Evolutionary conservation across 2,888 invertebrate species (phyloP).

Genomic region (Parelbella ahira): DNA sequence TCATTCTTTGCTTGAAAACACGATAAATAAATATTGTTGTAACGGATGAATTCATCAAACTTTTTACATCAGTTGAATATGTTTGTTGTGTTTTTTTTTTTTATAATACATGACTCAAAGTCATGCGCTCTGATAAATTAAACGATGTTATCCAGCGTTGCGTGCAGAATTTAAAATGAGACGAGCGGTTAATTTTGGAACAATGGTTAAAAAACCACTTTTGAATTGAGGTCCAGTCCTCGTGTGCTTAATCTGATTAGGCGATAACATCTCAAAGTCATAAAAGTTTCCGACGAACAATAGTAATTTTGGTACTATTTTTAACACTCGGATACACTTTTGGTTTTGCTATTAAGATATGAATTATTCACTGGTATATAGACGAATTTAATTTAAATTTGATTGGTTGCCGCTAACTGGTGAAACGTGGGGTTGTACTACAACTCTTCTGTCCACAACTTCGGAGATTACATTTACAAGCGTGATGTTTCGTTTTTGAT

Average conservation of each 20-base stretch:
- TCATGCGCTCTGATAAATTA: slow-evolving; percentile 28
- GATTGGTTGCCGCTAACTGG: too few species aligned
- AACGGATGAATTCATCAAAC: neutral
- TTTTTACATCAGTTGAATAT: slow-evolving; percentile 6
- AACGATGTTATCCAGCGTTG: slow-evolving; percentile 28
- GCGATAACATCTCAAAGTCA: slow-evolving; percentile 15
- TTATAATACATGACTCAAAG: slow-evolving; percentile 8
- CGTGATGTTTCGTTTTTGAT: too few species aligned
- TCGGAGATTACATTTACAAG: too few species aligned
- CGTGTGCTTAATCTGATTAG: slow-evolving; percentile 9
- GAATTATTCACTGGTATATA: too few species aligned
- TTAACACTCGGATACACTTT: too few species aligned
- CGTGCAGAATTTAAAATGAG: slow-evolving; percentile 29
- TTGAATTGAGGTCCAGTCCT: slow-evolving; percentile 16
- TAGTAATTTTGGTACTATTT: neutral
- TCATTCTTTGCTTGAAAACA: too few species aligned
- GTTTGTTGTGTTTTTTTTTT: slow-evolving; percentile 7
- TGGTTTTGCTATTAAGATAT: too few species aligned
- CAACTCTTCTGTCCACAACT: too few species aligned
- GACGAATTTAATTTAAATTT: too few species aligned
- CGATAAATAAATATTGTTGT: too few species aligned
- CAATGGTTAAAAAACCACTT: slow-evolving; percentile 18
- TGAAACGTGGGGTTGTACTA: too few species aligned
- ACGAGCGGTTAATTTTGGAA: slow-evolving; percentile 23
- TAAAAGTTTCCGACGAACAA: slow-evolving; percentile 9